Base-by-base conservation (phyloP, 1,140 invertebrate species). In the Mylabris phalerata region DNA sequence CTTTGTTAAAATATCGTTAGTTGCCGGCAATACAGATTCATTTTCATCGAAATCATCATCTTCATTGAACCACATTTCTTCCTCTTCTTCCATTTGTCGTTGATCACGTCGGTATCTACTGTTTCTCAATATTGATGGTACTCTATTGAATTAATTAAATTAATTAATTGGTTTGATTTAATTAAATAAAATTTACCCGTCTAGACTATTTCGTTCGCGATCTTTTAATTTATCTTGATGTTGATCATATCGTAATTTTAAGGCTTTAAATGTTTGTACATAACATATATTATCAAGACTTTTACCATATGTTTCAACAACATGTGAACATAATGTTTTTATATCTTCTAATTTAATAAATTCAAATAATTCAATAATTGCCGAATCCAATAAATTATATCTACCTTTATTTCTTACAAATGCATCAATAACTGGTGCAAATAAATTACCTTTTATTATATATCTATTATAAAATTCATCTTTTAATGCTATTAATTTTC, bases 331-430 rank as follows among this genome's bases (percentile, higher is more conserved):
- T 63, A 98, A 79, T n/a, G 90, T 88, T 78, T 95, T 96, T 42
- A 98, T 92, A 76, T 97, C 94, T 80, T 98, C 94, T 75, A 90
- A 74, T 82, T 92, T 94, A 56, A 99, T 97, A 78, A 96, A 99
- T 78, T 99, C 98, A 81, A 99, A 99, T 78, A 99, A 85, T 81
- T 99, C 98, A 72, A 99, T 83, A 72, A 99, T 95, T 57, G 98
- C 96, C 10, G 97, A 99, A 77, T 99, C 98, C 54, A 99, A 78
- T 50, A 99, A 84, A 79, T 99, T 99, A 75, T 99, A 99, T 72
- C 80, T 75, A 62, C 93, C 92, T 75, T 97, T 96, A 78, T 99
- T 99, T 67, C 87, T 84, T 70, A 93, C 85, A 73, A 99, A 98
- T 57, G 95, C 92, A 75, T 98, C 93, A 61, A 99, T 89, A 58